Evolutionary conservation across 2,888 invertebrate genomes (phyloP).

Genomic region (Acanthosepion pharaonis): DNA sequence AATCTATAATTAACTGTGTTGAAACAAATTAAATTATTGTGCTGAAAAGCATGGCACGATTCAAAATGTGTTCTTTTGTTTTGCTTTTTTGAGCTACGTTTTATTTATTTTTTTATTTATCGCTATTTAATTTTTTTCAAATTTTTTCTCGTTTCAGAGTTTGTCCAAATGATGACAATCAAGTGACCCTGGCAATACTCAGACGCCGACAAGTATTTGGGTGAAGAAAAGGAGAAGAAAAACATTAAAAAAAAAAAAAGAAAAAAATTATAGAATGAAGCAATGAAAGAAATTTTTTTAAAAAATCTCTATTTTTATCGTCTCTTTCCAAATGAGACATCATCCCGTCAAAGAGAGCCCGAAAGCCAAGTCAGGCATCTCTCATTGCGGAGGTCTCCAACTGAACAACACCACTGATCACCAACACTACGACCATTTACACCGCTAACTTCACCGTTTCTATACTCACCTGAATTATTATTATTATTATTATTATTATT

Average conservation of each 20-base stretch:
- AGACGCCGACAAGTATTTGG: neutral
- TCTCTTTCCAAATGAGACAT: conserved; percentile 40
- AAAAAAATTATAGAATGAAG: neutral
- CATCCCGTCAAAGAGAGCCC: neutral
- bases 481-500: conserved; percentile 17
- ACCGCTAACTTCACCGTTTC: neutral
- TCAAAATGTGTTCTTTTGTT: too few relatives aligned
- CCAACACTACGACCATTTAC: neutral
- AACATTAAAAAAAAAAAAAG: neutral
- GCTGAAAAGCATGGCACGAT: too few relatives aligned
- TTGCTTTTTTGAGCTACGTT: too few relatives aligned
- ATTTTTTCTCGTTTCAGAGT: neutral
- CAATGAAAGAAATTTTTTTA: too few relatives aligned
- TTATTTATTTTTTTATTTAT: too few relatives aligned
- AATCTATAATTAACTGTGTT: too few relatives aligned
- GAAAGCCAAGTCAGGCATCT: conserved; percentile 34
- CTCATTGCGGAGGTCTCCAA: neutral
- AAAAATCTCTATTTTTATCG: neutral
- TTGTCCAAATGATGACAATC: conserved; percentile 42
- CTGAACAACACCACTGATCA: neutral
- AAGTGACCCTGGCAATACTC: conserved; percentile 33
- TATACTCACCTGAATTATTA: neutral
- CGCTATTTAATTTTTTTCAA: too few relatives aligned
- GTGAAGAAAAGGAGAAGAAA: neutral
- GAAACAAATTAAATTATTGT: too few relatives aligned